These are phyloP conservation scores for Halictus rubicundus DNA, from an alignment of 1,140 invertebrate genomes.

Conservation along the genomic window DNA sequence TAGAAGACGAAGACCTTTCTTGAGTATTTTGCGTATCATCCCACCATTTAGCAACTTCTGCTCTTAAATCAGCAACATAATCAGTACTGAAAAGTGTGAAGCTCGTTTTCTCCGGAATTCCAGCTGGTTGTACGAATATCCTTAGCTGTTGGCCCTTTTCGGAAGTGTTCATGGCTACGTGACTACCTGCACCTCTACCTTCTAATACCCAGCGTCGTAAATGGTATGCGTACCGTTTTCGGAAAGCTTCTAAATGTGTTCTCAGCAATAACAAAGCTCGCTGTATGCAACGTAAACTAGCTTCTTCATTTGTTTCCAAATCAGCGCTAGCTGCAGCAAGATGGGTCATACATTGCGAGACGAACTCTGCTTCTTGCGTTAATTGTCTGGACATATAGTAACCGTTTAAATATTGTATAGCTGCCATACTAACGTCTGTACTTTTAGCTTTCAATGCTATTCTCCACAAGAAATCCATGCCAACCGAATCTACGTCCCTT, in stretches of 20 bases:
- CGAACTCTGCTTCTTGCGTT: slow-evolving; percentile 95
- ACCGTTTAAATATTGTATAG: slow-evolving; percentile 95
- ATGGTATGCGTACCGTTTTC: slow-evolving; percentile 93
- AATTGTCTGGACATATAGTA: slow-evolving; percentile 95
- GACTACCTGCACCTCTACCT: slow-evolving; percentile 87
- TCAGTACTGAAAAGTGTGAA: slow-evolving; percentile 90
- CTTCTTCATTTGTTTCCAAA: slow-evolving; percentile 87
- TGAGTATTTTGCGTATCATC: slow-evolving; percentile 81
- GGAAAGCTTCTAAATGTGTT: slow-evolving; percentile 95
- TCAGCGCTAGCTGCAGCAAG: slow-evolving; percentile 89
- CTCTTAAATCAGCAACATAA: slow-evolving; percentile 93
- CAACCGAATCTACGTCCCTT: slow-evolving; percentile 82
- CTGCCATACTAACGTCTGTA: slow-evolving; percentile 95
- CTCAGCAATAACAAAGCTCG: slow-evolving; percentile 92
- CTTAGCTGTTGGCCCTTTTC: slow-evolving; percentile 84
- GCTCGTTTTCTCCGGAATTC: slow-evolving; percentile 88
- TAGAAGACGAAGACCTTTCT: slow-evolving; percentile 52
- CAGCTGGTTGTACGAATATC: slow-evolving; percentile 92
- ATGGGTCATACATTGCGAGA: slow-evolving; percentile 94
- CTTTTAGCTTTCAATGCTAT: slow-evolving; percentile 93
- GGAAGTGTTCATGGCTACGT: slow-evolving; percentile 83
- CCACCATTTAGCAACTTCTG: slow-evolving; percentile 97
- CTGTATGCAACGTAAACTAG: slow-evolving; percentile 93
- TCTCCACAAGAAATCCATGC: slow-evolving; percentile 96
- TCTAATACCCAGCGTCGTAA: slow-evolving; percentile 91